phyloP scores from a whole-genome alignment of 2,888 invertebrate genomes.

The Agrilus mali region DNA sequence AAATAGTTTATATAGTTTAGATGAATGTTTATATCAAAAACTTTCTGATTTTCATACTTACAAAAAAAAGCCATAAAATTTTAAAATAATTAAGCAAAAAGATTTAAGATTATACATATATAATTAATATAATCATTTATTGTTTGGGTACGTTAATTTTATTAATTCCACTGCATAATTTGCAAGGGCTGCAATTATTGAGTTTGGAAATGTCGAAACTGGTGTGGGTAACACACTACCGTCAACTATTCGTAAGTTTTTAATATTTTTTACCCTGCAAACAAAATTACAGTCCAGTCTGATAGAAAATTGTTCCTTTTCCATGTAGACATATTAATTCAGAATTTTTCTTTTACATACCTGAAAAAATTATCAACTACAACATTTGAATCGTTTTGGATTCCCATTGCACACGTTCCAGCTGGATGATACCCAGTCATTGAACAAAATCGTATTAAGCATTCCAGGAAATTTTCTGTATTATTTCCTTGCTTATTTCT shows the following conservation, averaged over 20 bases:
- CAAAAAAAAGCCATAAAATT: no score
- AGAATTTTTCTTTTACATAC: slow-evolving; percentile 27
- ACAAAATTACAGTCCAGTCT: neutral
- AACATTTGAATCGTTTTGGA: slow-evolving; percentile 24
- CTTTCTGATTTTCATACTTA: no score
- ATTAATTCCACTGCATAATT: slow-evolving; percentile 46
- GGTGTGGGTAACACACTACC: slow-evolving; percentile 71
- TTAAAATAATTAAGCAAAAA: neutral
- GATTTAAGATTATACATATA: neutral
- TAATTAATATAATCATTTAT: neutral
- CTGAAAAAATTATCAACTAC: slow-evolving; percentile 58
- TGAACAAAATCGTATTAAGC: slow-evolving; percentile 48
- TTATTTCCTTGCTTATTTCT: slow-evolving; percentile 33
- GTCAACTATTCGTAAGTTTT: slow-evolving; percentile 61
- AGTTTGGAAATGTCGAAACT: slow-evolving; percentile 63
- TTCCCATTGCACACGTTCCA: slow-evolving; percentile 65
- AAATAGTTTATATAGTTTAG: no score
- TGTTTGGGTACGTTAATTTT: slow-evolving; percentile 14
- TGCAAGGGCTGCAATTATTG: slow-evolving; percentile 51
- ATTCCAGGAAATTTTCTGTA: slow-evolving; percentile 45
- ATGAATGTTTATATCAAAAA: no score
- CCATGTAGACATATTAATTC: no score
- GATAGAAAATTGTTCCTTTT: no score
- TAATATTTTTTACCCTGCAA: slow-evolving; percentile 50
- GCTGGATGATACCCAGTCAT: slow-evolving; percentile 68